These are phyloP conservation scores for Cardinalis cardinalis DNA, from an alignment of 2,113 vertebrate species.

Conservation along the genomic window DNA sequence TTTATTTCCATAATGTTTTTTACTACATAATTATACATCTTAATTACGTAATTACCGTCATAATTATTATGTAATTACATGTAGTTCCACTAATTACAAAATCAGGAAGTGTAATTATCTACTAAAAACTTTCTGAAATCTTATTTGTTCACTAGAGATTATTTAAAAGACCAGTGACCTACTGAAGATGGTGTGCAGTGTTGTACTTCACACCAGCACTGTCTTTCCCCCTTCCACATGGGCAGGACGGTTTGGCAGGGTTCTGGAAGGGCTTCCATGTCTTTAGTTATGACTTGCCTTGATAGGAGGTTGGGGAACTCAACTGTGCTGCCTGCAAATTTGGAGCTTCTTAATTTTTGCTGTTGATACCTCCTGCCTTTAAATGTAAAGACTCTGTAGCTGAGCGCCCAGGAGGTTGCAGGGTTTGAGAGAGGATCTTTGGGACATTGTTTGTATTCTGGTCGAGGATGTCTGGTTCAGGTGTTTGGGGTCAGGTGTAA, in stretches of 20 bases:
- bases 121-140: conserved; percentile 84
- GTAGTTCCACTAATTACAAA: conserved; percentile 86
- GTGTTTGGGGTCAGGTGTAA: neutral
- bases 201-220: neutral
- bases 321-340: neutral
- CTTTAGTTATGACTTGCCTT: conserved; percentile 3
- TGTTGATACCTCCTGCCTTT: neutral
- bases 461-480: neutral
- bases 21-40: conserved; percentile 87
- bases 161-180: conserved; percentile 79
- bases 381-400: neutral
- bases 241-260: neutral
- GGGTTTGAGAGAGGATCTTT: neutral
- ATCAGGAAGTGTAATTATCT: conserved; percentile 86
- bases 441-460: neutral
- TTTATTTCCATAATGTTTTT: conserved; percentile 87
- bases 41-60: conserved; percentile 85
- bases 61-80: conserved; percentile 87
- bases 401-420: neutral
- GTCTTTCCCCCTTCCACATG: neutral
- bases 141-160: conserved; percentile 77
- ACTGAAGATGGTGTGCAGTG: conserved; percentile 34
- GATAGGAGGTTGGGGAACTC: neutral
- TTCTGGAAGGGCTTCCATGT: neutral
- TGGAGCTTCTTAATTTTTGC: neutral